Percentiles rank a stretch among this genome's conserved stretches.
Conservation (phyloP, 2,113 vertebrate species). For the Origma solitaria region DNA sequence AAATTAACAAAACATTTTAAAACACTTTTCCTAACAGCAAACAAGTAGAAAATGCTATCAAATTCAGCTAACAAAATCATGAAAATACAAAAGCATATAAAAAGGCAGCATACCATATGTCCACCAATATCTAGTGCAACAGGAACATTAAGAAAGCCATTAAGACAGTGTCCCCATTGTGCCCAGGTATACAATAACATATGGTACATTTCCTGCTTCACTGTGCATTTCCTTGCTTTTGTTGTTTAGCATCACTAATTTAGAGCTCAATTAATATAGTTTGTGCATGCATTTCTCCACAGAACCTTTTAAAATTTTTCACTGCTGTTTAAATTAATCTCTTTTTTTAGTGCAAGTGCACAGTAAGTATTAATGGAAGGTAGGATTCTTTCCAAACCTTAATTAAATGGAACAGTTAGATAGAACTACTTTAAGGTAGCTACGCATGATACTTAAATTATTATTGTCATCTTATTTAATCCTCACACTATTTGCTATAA, state of each 20-base stretch:
- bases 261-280: not conserved
- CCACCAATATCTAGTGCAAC: not conserved
- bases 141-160: constrained; percentile 42
- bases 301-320: not conserved
- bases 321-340: not conserved
- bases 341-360: not conserved
- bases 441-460: not conserved
- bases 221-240: constrained; percentile 6
- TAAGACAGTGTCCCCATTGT: constrained; percentile 2
- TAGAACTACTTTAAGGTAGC: not conserved
- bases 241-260: not conserved
- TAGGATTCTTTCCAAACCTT: not conserved
- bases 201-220: constrained; percentile 47
- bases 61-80: not conserved
- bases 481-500: not conserved
- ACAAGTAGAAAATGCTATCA: not conserved
- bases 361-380: not conserved
- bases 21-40: not conserved
- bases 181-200: constrained; percentile 37
- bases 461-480: not conserved
- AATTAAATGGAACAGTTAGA: not conserved
- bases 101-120: constrained; percentile 41
- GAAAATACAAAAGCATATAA: not conserved
- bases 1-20: not conserved
- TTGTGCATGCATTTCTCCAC: not conserved